Base-by-base conservation (phyloP, 2,888 invertebrate species). In the Pachycephus smyrnensis region DNA sequence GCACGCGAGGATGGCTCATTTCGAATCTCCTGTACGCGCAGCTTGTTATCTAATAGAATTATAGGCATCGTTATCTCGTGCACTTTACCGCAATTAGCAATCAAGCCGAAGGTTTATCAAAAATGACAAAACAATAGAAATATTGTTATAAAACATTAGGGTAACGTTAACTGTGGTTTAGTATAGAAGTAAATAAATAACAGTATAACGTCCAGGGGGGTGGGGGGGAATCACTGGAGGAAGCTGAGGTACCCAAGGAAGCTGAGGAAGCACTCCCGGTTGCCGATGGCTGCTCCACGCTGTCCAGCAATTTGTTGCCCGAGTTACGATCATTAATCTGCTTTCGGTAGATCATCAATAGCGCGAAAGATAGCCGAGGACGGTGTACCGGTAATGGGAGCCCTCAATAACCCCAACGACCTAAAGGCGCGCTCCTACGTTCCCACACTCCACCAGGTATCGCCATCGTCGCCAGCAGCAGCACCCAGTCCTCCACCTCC, bases 321-420 rank as follows among this genome's bases (percentile, higher is more conserved):
- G 82, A 85, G 87, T 85, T 86, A 82, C 84, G 87, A 87, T 89
- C 90, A 90, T 91, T 90, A 90, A 90, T 91, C 88, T 87, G 88
- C 85, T 88, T 89, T 88, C 86, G 87, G 88, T 88, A 86, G 88
- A 89, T 89, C 91, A 91, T 91, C 90, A 90, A 91, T 90, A 91
- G 90, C 86, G 90, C 89, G 85, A 88, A 89, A 91, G 90, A 91
- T 90, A 91, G 87, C 86, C 83, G 83, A 80, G 81, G 85, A 87
- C 87, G 87, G 86, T 91, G 91, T 91, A 91, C 86, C 88, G 84
- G 88, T 90, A 91, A 91, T 91, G 91, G 90, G 86, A 90, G 89
- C 90, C 89, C 89, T 91, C 90, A 90, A 91, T 91, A 91, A 91
- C 89, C 88, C 86, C 75, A 81, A 80, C 82, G 84, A 84, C 82